Base-by-base conservation (phyloP, 2,797 vertebrate species). In the Carapus acus region DNA sequence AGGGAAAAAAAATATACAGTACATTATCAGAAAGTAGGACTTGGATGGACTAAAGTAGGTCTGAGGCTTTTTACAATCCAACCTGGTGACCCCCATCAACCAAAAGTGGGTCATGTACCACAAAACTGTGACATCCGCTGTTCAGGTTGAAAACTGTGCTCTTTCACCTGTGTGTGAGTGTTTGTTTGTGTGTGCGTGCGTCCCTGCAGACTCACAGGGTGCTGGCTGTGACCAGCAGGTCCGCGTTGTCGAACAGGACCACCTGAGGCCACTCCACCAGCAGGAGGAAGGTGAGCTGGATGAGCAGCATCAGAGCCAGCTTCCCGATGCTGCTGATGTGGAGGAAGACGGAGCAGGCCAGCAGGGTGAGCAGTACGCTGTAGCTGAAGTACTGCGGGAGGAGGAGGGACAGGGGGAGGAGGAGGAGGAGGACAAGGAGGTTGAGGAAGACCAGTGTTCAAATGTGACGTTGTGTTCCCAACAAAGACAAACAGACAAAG, bases 271-370 rank as follows among this genome's bases (percentile, higher is more conserved):
- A 94, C 85, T 95, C 92, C 23, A 93, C 87, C 76, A 98, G 83
- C 82, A 92, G 77, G 67, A 98, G 81, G 79, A 93, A 99, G 55
- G 84, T 77, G 74, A 90, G 77, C 86, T 93, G 92, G 62, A 98
- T 91, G 76, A 88, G 72, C 79, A 94, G 80, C 92, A 91, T 91
- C 71, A 98, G 89, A 48, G 87, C 88, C 85, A 99, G 84, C 78
- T 99, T 99, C 67, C 94, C 92, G 0, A 94, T 93, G 87, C 94
- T 97, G 84, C 92, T 98, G 88, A 97, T 94, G 85, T 97, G 95
- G 71, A 97, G 90, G 89, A 96, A 99, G 80, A 97, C 91, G 0
- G 94, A 94, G 85, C 92, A 94, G 85, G 92, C 93, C 83, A 99
- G 81, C 80, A 99, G 90, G 85, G 92, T 96, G 78, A 99, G 91